Evolutionary conservation across 2,113 vertebrate species (phyloP), one percentile per base, ranked within the genome.

Genomic region (Garra rufa): DNA sequence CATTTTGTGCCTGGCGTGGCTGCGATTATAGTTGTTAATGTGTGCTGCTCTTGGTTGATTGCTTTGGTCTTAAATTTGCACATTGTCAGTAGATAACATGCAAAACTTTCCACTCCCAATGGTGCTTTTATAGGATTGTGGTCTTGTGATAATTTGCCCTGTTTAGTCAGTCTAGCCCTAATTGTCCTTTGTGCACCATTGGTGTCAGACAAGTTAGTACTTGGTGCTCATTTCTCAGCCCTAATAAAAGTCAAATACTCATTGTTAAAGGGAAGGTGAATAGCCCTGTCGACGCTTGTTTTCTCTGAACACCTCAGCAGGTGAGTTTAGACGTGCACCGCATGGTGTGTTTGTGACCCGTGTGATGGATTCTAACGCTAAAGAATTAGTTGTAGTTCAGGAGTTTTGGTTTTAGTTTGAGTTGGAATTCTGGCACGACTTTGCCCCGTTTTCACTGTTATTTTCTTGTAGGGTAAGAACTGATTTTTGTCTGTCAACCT

Each of bases 181-280:
- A 4, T 3, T 34, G 50, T 55, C 50, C 21, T 55, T 55, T 55
- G 50, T 55, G 19, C 17, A 3, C 52, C 8, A 3, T 21, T 57
- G 52, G 52, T 57, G 52, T 9, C 21, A 63, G 59, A 61, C 24
- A 61, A 61, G 59, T 13, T 28, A 28, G 24, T 24, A 14, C 14
- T n/a, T 55, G 1, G 46, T 15, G 50, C 19, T 57, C 19, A n/a
- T 57, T 57, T 57, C 21, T 8, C 19, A 57, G 21, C 21, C 19
- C 52, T 83, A n/a, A 24, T 79, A 74, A 86, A 10, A 8, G 67
- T 83, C 24, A 8, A 74, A 78, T 79, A 34, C 85, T 73, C 28
- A 19, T 67, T 77, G 69, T 79, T 86, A 78, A 79, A 86, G 75
- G 76, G 46, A 78, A 21, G 52, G 52, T 57, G 52, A 70, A 82